These are phyloP conservation scores for Sorex maritimensis DNA, from an alignment of 2,797 vertebrate genomes.

Conservation along the genomic window DNA sequence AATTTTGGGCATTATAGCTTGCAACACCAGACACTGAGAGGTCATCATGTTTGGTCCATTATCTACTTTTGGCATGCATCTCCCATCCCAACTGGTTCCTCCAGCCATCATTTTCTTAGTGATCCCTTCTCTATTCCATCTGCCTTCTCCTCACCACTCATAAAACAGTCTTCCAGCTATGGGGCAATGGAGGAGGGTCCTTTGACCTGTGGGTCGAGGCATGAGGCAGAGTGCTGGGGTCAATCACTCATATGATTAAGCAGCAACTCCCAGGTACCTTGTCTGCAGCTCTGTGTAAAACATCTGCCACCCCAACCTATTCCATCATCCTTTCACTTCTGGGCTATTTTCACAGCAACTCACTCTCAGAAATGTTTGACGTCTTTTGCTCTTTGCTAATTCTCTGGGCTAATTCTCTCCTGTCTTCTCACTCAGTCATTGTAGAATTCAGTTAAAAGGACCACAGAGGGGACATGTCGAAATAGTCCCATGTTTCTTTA, in stretches of 20 bases:
- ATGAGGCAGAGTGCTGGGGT: neutral
- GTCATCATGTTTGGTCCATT: too few species aligned
- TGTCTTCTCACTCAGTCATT: conserved; percentile 6
- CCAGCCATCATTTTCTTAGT: too few species aligned
- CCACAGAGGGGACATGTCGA: neutral
- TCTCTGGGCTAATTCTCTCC: neutral
- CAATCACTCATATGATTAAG: too few species aligned
- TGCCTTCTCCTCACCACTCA: too few species aligned
- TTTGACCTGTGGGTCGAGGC: too few species aligned
- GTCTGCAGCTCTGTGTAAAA: neutral
- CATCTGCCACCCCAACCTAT: neutral
- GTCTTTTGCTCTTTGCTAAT: neutral
- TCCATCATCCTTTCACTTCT: neutral
- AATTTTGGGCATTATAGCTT: too few species aligned
- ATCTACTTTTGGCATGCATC: too few species aligned
- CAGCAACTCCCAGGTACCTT: too few species aligned
- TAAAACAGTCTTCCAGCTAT: too few species aligned
- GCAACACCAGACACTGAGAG: too few species aligned
- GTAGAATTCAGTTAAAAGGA: neutral
- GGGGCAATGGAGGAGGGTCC: neutral
- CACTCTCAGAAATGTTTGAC: neutral
- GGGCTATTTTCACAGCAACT: neutral
- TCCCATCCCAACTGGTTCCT: too few species aligned
- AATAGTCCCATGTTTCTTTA: neutral
- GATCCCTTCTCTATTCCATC: too few species aligned